A percentile compares a stretch with the other conserved stretches of the same genome.
Conservation (phyloP, 2,113 vertebrate species). For the Perca schrenkii region DNA sequence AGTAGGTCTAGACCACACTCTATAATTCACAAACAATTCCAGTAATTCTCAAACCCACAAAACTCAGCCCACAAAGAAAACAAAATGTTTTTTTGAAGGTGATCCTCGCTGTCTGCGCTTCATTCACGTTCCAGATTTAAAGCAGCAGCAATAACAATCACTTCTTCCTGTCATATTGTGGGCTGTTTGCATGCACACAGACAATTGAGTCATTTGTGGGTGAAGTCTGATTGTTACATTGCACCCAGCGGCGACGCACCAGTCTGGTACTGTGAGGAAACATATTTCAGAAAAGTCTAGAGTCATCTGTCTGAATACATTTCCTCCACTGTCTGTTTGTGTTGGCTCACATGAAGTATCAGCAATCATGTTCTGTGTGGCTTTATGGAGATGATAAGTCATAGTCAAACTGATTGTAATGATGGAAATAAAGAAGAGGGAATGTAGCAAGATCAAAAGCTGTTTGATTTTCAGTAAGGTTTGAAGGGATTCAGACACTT, state of each 20-base stretch:
- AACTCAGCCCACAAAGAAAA: slow-evolving; percentile 21
- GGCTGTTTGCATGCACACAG: slow-evolving; percentile 14
- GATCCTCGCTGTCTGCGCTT: slow-evolving; percentile 9
- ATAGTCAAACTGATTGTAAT: slow-evolving; percentile 31
- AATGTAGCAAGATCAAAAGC: background rate
- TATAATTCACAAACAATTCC: too few species aligned
- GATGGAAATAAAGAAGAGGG: slow-evolving; percentile 10
- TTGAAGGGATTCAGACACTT: slow-evolving; percentile 2
- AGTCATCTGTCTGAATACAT: slow-evolving; percentile 27
- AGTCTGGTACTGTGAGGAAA: slow-evolving; percentile 13
- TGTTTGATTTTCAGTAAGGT: slow-evolving; percentile 18
- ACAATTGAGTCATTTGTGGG: slow-evolving; percentile 12
- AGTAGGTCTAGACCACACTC: too few species aligned
- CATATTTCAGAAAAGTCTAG: slow-evolving; percentile 25
- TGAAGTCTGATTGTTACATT: slow-evolving; percentile 13
- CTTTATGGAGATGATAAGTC: slow-evolving; percentile 27
- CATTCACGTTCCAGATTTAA: slow-evolving; percentile 19
- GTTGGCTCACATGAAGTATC: slow-evolving; percentile 14
- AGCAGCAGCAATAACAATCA: slow-evolving; percentile 34
- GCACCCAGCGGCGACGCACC: background rate
- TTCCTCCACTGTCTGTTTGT: slow-evolving; percentile 12
- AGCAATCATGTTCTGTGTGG: slow-evolving; percentile 3
- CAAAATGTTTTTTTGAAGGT: slow-evolving; percentile 14
- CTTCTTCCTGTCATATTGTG: slow-evolving; percentile 11
- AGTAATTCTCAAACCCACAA: background rate